phyloP scores from a whole-genome alignment of 2,113 vertebrate genomes.

The Boleophthalmus pectinirostris region DNA sequence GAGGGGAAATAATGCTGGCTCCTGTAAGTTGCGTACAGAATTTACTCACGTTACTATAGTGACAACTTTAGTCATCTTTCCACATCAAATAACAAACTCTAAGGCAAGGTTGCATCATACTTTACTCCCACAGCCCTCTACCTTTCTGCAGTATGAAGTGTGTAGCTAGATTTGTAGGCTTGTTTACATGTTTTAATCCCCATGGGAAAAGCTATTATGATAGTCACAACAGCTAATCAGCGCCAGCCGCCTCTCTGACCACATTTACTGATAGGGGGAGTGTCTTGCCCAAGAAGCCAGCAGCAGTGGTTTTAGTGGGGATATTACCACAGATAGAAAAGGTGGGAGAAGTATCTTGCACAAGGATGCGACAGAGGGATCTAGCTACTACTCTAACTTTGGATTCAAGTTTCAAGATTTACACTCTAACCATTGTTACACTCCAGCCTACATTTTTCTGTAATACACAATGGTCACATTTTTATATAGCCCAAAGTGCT shows the following conservation, averaged over 20 bases:
- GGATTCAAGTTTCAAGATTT: background rate
- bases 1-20: background rate
- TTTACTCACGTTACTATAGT: background rate
- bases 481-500: too few relatives aligned
- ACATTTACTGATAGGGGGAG: too few relatives aligned
- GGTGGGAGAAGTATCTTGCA: too few relatives aligned
- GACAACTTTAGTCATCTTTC: background rate
- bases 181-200: background rate
- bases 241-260: background rate
- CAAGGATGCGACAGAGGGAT: too few relatives aligned
- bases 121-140: background rate
- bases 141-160: background rate
- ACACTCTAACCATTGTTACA: background rate
- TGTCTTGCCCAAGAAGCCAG: background rate
- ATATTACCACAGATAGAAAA: too few relatives aligned
- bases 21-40: background rate
- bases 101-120: background rate
- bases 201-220: background rate
- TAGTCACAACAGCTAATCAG: background rate
- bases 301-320: background rate
- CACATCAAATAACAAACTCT: background rate
- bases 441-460: background rate
- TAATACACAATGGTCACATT: background rate
- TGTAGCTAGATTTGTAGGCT: background rate
- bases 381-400: too few relatives aligned